Percentiles rank a stretch among this genome's conserved stretches.
Conservation (phyloP, 2,888 invertebrate genomes). For the Plagodis pulveraria region DNA sequence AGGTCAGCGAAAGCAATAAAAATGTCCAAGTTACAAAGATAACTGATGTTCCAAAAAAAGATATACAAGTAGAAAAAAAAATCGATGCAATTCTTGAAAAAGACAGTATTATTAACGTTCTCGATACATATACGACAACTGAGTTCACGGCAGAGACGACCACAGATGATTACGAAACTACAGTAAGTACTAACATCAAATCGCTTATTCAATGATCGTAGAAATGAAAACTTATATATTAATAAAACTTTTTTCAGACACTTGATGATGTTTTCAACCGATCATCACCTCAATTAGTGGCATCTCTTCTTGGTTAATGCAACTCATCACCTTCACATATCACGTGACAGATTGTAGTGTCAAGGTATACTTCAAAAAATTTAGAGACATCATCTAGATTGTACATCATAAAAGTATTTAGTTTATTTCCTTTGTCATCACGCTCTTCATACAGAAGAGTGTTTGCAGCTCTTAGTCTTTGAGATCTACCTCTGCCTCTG, state of each 20-base stretch:
- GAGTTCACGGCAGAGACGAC: conserved; percentile 10
- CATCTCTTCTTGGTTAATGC: conserved; percentile 20
- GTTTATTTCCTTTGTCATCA: conserved; percentile 40
- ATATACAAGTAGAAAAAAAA: conserved; percentile 3
- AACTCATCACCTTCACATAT: conserved; percentile 34
- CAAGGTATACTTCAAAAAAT: conserved; percentile 54
- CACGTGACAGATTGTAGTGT: conserved; percentile 53
- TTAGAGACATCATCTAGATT: conserved; percentile 55
- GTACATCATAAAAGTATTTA: conserved; percentile 51
- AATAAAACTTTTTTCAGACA: conserved; percentile 11
- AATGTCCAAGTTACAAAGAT: neutral
- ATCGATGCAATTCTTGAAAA: conserved; percentile 1
- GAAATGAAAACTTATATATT: neutral
- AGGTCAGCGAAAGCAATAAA: neutral
- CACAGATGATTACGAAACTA: conserved; percentile 11
- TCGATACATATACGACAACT: conserved; percentile 5
- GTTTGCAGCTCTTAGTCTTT: conserved; percentile 10
- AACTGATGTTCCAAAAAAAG: neutral
- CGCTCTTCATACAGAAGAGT: conserved; percentile 58
- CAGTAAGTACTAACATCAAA: conserved; percentile 11
- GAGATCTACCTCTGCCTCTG: neutral
- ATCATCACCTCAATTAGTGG: conserved; percentile 18
- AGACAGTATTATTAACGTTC: neutral
- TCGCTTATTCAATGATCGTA: neutral
- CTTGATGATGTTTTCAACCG: conserved; percentile 3